Base-by-base conservation (phyloP, 2,888 invertebrate genomes). In the Drosophila kuntzei region DNA sequence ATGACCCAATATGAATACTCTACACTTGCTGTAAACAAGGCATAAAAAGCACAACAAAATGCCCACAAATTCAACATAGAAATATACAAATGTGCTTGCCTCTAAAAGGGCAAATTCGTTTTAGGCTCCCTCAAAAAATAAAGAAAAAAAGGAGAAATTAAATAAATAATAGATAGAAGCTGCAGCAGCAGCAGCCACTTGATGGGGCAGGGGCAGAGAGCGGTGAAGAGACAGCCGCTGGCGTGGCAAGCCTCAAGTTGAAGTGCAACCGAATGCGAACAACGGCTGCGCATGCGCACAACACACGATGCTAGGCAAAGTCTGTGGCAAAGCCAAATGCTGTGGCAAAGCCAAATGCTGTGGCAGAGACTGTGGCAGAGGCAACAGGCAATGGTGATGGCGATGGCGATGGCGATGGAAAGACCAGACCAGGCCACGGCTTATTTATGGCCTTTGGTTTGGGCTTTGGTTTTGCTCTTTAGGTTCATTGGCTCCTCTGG, bases 401-500 rank as follows among this genome's bases (percentile, higher is more conserved):
- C 41, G 34, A 29, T 2, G 60, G 14, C 39, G 44, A 25, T 36
- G 57, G 41, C 57, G 54, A 57, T 14, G 43, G 39, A n/a, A n/a
- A n/a, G n/a, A n/a, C 37, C 22, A 51, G 36, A 36, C 39, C 51
- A 25, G 49, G 60, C 70, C 34, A 60, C 67, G 76, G 87, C 81
- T 86, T 87, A 79, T 87, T 87, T 83, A 86, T 87, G 83, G 84
- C 66, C 81, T 71, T 76, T 77, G 71, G 77, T 70, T 80, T 79
- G 63, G 76, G 85, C 69, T 76, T 85, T 78, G 70, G 68, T 79
- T 86, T 79, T 77, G 79, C 73, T 76, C 67, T 77, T 76, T 66
- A 85, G 83, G 85, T 85, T 85, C 85, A 87, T 87, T 85, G 85
- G 87, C 85, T 85, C 83, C 72, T 87, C 72, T 54, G 66, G 74